Base-by-base conservation (phyloP, 2,888 invertebrate genomes). In the Microchrysa polita region DNA sequence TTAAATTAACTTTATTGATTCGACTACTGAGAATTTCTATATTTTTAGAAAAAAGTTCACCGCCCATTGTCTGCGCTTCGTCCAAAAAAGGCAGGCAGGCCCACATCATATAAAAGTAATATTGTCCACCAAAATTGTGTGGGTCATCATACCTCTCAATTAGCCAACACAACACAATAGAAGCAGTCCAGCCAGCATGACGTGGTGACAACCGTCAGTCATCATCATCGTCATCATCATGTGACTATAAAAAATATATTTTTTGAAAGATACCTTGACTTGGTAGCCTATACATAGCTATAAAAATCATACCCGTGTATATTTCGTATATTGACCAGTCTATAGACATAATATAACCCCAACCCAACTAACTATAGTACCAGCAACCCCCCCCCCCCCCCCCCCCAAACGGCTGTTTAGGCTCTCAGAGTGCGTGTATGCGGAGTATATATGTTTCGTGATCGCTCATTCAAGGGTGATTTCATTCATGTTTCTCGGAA, bases 401-500 rank as follows among this genome's bases (percentile, higher is more conserved):
- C n/a, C n/a, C 60, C 60, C 23, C 10, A 60, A 14, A 18, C 16
- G 5, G 12, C 52, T 10, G n/a, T n/a, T n/a, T 59, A 14, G n/a
- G 14, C n/a, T 16, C 27, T 7, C 27, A 34, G 2, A 34, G 7
- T 34, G 7, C 7, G 4, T 34, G 2, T 5, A 7, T 34, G 4
- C 27, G 4, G 7, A 7, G 4, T 34, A 7, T 34, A 34, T 7
- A n/a, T 14, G 14, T 34, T n/a, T 42, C 42, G 42, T 23, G 42
- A 34, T 34, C 27, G 44, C 42, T 22, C 65, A 65, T 65, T 65
- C 65, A 65, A 48, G 65, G 44, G n/a, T 65, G 65, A 65, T 48
- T 65, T 65, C 65, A 65, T 65, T 65, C 65, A 65, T 22, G 44
- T 65, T 65, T 48, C 48, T 14, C 65, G 12, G 48, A 65, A 65